These are phyloP conservation scores for Callipepla californica DNA, from an alignment of 2,113 vertebrate species.

Conservation along the genomic window DNA sequence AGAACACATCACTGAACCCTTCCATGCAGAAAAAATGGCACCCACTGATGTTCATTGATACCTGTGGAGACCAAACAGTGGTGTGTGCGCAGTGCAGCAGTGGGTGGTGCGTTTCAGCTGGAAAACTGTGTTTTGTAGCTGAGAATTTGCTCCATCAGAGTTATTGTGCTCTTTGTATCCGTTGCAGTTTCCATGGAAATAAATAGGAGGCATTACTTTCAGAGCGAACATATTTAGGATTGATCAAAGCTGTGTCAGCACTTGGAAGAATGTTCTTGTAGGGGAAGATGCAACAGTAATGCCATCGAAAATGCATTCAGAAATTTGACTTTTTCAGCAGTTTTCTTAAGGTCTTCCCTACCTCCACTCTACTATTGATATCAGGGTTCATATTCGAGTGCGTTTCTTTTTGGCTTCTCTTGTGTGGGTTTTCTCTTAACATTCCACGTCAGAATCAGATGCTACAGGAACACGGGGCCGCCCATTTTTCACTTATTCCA, in stretches of 20 bases:
- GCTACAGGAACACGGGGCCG: background rate
- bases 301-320: background rate
- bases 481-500: background rate
- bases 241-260: background rate
- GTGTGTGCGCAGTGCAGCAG: too few species aligned
- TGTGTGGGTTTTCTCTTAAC: background rate
- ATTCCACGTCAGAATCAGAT: background rate
- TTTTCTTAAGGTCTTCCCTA: background rate
- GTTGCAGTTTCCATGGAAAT: too few species aligned
- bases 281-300: background rate
- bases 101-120: too few species aligned
- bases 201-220: too few species aligned
- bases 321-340: background rate
- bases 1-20: too few species aligned
- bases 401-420: fast-evolving
- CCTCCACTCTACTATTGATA: background rate
- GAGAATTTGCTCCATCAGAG: too few species aligned
- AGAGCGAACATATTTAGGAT: background rate
- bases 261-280: background rate
- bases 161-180: too few species aligned
- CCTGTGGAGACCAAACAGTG: too few species aligned
- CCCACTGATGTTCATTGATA: too few species aligned
- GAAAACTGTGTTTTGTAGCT: too few species aligned
- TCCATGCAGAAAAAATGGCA: too few species aligned
- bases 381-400: background rate